Percentiles rank a stretch among this genome's conserved stretches.
phyloP scores from a whole-genome alignment of 92 coral and sea anemone genomes.

The Umimayanthus chanpuru region DNA sequence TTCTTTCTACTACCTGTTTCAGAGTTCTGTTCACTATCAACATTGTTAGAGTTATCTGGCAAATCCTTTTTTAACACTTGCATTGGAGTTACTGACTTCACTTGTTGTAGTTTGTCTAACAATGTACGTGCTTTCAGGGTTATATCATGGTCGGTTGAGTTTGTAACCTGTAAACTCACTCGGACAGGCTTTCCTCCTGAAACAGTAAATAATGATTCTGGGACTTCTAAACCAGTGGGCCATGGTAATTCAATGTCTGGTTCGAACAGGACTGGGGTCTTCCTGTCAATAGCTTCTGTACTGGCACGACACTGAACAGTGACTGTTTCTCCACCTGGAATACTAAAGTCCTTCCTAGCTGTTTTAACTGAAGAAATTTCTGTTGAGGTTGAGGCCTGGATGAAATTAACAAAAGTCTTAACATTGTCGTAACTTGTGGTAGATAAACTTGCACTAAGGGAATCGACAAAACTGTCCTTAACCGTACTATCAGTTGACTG shows the following conservation, averaged over 20 bases:
- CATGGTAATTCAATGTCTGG: slow-evolving; percentile 55
- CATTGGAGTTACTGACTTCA: slow-evolving; percentile 63
- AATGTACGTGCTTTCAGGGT: slow-evolving; percentile 50
- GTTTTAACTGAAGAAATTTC: slow-evolving; percentile 43
- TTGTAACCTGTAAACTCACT: slow-evolving; percentile 50
- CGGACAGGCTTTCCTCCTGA: slow-evolving; percentile 54
- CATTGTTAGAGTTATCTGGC: not conserved
- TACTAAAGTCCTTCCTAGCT: slow-evolving; percentile 38
- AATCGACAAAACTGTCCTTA: slow-evolving; percentile 41
- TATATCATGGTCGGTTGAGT: slow-evolving; percentile 60
- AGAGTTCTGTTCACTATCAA: slow-evolving; percentile 1
- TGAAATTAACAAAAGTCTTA: slow-evolving; percentile 48
- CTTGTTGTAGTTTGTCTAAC: slow-evolving; percentile 56
- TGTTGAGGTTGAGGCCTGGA: slow-evolving; percentile 20
- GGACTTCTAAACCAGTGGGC: slow-evolving; percentile 58
- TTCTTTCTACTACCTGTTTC: not conserved
- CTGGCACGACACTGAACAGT: slow-evolving; percentile 62
- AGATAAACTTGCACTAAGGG: slow-evolving; percentile 49
- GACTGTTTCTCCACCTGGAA: slow-evolving; percentile 56
- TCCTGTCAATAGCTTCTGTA: slow-evolving; percentile 48
- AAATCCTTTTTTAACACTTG: slow-evolving; percentile 41
- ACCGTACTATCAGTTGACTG: not conserved
- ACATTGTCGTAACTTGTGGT: slow-evolving; percentile 38
- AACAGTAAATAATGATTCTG: slow-evolving; percentile 57
- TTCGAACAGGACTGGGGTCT: slow-evolving; percentile 68